A percentile compares a stretch with the other conserved stretches of the same genome.
Evolutionary conservation across 2,888 invertebrate species (phyloP).

Genomic region (Oeneis ivallda): DNA sequence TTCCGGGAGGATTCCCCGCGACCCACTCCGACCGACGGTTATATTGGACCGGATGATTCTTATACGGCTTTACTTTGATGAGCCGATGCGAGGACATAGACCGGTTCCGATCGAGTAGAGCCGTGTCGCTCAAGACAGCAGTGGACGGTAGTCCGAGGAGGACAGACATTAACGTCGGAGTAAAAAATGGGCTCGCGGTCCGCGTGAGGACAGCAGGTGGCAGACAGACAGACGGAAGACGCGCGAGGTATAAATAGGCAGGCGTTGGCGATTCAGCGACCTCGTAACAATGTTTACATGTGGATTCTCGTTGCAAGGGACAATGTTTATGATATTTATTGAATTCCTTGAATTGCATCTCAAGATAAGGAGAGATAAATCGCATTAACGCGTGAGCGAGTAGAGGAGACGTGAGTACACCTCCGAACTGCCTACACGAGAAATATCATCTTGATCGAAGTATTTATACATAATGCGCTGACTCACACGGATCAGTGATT

Average conservation of each 20-base stretch:
- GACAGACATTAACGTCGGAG: slow-evolving; percentile 38
- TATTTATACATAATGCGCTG: slow-evolving; percentile 40
- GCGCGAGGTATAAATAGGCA: slow-evolving; percentile 69
- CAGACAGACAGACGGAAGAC: slow-evolving; percentile 79
- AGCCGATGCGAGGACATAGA: slow-evolving; percentile 41
- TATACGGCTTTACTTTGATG: slow-evolving; percentile 52
- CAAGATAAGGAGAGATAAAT: slow-evolving; percentile 42
- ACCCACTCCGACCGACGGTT: slow-evolving; percentile 67
- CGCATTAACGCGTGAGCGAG: slow-evolving; percentile 38
- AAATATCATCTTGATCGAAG: slow-evolving; percentile 39
- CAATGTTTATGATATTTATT: slow-evolving; percentile 42
- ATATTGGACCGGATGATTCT: slow-evolving; percentile 66
- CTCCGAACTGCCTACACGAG: slow-evolving; percentile 39
- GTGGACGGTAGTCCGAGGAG: background rate
- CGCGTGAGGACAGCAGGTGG: slow-evolving; percentile 57
- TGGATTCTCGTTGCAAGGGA: slow-evolving; percentile 56
- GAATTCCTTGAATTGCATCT: slow-evolving; percentile 45
- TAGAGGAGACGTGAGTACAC: slow-evolving; percentile 40
- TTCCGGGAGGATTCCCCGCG: slow-evolving; percentile 79
- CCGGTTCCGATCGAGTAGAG: background rate
- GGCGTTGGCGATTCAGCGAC: slow-evolving; percentile 73
- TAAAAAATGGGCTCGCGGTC: slow-evolving; percentile 41
- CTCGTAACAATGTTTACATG: slow-evolving; percentile 75
- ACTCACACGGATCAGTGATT: slow-evolving; percentile 32
- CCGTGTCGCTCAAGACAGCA: background rate